Base-by-base conservation (phyloP, 2,113 vertebrate species). In the Australoheros scitulus region DNA sequence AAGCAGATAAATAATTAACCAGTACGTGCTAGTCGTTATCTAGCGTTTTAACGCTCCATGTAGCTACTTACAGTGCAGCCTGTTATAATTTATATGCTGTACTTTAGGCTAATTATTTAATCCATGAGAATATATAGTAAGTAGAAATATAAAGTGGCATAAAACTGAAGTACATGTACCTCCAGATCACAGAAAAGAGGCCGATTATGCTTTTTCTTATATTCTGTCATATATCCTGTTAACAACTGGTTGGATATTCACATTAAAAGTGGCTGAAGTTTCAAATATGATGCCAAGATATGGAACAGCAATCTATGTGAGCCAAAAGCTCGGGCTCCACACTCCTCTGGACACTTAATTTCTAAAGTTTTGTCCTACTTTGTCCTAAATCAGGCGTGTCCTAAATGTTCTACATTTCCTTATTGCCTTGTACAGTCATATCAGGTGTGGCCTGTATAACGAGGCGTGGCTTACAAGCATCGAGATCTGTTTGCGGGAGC, bases 41-140 rank as follows among this genome's bases (percentile, higher is more conserved):
- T 47, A 22, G 26, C 9, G 14, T 57, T 63, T 58, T 22, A 79
- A 0, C 29, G 6, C 0, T 32, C 52, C 11, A 32, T 34, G 0
- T n/a, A 55, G 3, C 26, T 55, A 34, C 26, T 52, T 72, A 29
- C 52, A 55, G 18, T n/a, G 15, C 50, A 52, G 17, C 7, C 3
- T 17, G 55, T 0, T 55, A 34, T 34, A 72, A 72, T 72, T 72
- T 72, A 72, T 14, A 72, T 55, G 8, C 26, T 34, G 1, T 72
- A 72, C 26, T 50, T n/a, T 72, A 32, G 29, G 29, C 47, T 55
- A 72, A 1, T 55, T 72, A 34, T 34, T 55, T 0, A 0, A 55
- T 72, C 68, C 52, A 52, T 18, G 5, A 55, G 26, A 72, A 52
- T 34, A 55, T 1, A 14, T 18, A 72, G 32, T n/a, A n/a, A 55